These are phyloP conservation scores for Meloidogyne hapla DNA, from an alignment of 1,140 invertebrate species.

Conservation along the genomic window DNA sequence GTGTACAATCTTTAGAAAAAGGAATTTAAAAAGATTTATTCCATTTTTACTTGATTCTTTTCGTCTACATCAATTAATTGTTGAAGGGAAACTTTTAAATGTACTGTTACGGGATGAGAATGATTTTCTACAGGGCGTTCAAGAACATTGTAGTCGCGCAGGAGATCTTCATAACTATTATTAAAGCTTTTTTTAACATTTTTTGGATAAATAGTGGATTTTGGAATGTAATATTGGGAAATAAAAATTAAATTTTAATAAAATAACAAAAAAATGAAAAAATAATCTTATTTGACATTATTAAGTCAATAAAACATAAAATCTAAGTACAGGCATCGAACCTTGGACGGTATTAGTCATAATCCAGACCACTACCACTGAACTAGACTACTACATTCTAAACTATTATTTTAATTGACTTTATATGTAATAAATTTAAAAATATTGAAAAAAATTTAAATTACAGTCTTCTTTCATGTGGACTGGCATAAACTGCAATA, in stretches of 20 bases:
- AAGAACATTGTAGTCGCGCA: constrained; percentile 80
- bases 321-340: background rate
- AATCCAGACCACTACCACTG: background rate
- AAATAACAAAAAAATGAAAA: no score
- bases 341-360: no score
- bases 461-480: background rate
- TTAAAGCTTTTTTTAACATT: background rate
- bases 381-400: no score
- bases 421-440: no score
- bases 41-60: constrained; percentile 25
- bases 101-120: constrained; percentile 57
- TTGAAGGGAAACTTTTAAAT: constrained; percentile 70
- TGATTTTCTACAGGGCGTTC: constrained; percentile 86
- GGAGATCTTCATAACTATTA: constrained; percentile 32
- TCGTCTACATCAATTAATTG: constrained; percentile 98
- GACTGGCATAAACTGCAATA: background rate
- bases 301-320: no score
- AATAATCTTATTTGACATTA: no score
- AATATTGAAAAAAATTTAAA: background rate
- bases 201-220: background rate
- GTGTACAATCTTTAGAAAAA: constrained; percentile 55
- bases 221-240: no score
- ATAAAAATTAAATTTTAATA: no score
- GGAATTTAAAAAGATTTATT: background rate
- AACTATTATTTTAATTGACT: no score